These are phyloP conservation scores for Latrodectus hesperus DNA, from an alignment of 2,888 invertebrate species.

Conservation along the genomic window DNA sequence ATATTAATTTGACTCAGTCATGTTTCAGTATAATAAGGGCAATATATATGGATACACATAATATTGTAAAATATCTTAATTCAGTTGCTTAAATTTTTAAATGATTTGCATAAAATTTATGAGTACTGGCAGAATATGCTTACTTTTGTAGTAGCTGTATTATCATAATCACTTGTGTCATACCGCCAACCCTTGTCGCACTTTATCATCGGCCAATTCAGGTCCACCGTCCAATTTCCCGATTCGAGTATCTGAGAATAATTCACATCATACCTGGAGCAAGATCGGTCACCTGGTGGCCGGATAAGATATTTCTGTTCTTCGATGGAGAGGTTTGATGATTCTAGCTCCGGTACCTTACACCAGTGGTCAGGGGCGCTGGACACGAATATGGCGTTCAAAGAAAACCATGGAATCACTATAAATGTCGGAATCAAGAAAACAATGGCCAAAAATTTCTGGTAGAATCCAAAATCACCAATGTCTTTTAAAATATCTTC, in stretches of 20 bases:
- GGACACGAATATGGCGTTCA: constrained; percentile 41
- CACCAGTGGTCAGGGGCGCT: constrained; percentile 83
- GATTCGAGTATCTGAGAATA: constrained; percentile 75
- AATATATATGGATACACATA: too few relatives aligned
- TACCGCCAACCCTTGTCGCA: constrained; percentile 85
- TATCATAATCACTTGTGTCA: constrained; percentile 81
- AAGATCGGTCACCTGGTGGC: constrained; percentile 14
- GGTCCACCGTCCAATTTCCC: constrained; percentile 70
- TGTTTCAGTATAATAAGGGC: too few relatives aligned
- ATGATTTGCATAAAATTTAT: too few relatives aligned
- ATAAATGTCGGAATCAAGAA: constrained; percentile 91
- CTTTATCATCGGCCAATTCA: constrained; percentile 78
- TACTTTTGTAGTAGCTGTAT: constrained; percentile 87
- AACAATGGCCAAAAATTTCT: constrained; percentile 85
- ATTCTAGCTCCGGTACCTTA: constrained; percentile 79
- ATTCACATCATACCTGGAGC: constrained; percentile 86
- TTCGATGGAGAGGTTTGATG: constrained; percentile 3
- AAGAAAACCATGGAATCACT: constrained; percentile 83
- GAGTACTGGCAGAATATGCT: constrained; percentile 68
- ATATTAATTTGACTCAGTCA: too few relatives aligned
- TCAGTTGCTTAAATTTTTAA: too few relatives aligned
- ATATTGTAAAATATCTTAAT: too few relatives aligned
- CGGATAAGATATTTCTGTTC: constrained; percentile 21
- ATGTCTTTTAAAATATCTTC: constrained; percentile 81
- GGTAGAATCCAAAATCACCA: constrained; percentile 92